Evolutionary conservation across 2,888 invertebrate species (phyloP).

Genomic region (Drosophila merina): DNA sequence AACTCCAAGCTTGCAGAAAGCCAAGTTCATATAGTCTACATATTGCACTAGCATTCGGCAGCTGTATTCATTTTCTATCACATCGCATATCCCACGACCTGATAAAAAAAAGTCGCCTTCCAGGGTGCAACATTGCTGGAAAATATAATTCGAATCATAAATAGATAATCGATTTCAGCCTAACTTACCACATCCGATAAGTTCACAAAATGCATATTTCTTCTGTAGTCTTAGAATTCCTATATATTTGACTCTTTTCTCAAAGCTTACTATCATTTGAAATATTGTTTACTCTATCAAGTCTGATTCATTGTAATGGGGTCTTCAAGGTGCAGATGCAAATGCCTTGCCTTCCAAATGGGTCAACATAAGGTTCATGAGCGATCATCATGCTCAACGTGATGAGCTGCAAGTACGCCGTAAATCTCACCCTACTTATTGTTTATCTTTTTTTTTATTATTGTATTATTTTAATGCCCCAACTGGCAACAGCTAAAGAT

Average conservation of each 20-base stretch:
- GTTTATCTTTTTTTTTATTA: conserved; percentile 1
- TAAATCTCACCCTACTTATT: conserved; percentile 7
- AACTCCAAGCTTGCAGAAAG: background rate
- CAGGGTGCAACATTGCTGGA: background rate
- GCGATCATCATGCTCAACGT: conserved; percentile 47
- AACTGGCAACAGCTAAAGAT: conserved; percentile 27
- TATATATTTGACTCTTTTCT: background rate
- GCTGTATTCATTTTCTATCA: background rate
- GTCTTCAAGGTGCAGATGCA: conserved; percentile 40
- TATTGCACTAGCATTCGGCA: conserved; percentile 13
- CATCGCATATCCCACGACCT: conserved; percentile 6
- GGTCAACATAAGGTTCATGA: conserved; percentile 59
- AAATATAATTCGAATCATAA: background rate
- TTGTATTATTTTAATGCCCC: background rate
- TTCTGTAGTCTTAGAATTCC: background rate
- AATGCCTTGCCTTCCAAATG: conserved; percentile 59
- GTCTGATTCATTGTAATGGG: conserved; percentile 44
- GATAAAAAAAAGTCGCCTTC: background rate
- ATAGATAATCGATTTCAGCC: too few relatives aligned
- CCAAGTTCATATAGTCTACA: conserved; percentile 16
- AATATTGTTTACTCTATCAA: too few relatives aligned
- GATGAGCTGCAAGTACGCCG: conserved; percentile 43
- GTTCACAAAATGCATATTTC: background rate
- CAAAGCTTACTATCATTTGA: background rate
- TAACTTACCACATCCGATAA: background rate